A percentile compares a stretch with the other conserved stretches of the same genome.
Conservation (phyloP, 1,140 invertebrate species). For the Arctopsyche grandis region DNA sequence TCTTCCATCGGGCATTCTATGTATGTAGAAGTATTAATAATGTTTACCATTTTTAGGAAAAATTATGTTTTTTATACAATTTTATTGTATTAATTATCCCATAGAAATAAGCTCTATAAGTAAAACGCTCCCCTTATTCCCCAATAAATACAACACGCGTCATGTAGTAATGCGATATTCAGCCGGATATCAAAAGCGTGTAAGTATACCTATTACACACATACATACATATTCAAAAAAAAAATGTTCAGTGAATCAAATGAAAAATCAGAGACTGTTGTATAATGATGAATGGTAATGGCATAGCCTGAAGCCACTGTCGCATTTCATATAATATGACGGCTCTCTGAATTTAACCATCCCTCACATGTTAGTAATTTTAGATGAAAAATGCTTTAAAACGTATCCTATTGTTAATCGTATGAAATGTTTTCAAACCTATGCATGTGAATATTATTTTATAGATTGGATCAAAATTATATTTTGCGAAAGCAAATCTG, state of each 20-base stretch:
- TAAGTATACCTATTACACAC: too few relatives aligned
- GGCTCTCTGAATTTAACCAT: not conserved
- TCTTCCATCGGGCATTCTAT: too few relatives aligned
- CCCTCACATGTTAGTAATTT: not conserved
- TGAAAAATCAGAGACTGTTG: conserved; percentile 34
- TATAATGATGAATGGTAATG: conserved; percentile 49
- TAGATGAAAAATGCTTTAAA: too few relatives aligned
- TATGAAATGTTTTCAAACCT: not conserved
- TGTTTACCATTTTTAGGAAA: too few relatives aligned
- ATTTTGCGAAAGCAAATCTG: too few relatives aligned
- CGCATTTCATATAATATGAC: not conserved
- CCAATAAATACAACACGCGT: not conserved
- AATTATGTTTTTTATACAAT: too few relatives aligned
- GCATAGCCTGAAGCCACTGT: conserved; percentile 35
- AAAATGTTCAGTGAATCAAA: conserved; percentile 42
- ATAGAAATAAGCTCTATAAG: not conserved
- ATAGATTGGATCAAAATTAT: too few relatives aligned
- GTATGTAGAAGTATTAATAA: too few relatives aligned
- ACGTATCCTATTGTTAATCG: not conserved
- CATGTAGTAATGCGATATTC: not conserved
- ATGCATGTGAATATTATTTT: too few relatives aligned
- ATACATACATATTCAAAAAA: too few relatives aligned
- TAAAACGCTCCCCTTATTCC: not conserved
- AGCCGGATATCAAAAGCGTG: too few relatives aligned
- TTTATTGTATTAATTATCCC: too few relatives aligned